Base-by-base conservation (phyloP, 1,140 invertebrate genomes). In the Nephotettix cincticeps region DNA sequence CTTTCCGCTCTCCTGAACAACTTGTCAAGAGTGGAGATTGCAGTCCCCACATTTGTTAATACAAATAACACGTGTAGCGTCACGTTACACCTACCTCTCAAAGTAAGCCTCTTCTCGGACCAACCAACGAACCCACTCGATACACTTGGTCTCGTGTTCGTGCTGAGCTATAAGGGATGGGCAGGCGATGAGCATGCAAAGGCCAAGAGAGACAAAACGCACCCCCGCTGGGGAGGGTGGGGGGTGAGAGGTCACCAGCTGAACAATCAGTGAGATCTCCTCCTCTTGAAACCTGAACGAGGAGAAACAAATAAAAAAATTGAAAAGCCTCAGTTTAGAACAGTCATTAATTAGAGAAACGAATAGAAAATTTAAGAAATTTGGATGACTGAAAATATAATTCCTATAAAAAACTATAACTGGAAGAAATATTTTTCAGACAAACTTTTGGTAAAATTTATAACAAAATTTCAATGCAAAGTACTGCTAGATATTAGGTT, bases 101-200 rank as follows among this genome's bases (percentile, higher is more conserved):
- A 93, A 92, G 78, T 94, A 93, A 11, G 90, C 90, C 81, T 97
- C 94, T 79, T 96, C 94, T 65, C 90, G 88, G 0, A 97, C 92
- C 0, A 98, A 83, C 94, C 95, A 97, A 70, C 93, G 91, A 2
- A 98, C 90, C 95, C 96, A 98, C 78, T 96, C 93, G 67, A 97
- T 91, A n/a, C 92, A 91, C 77, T 89, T 89, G 67, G 91, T 91
- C 83, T 99, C 96, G 74, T 95, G 89, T 79, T 96, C 88, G 73
- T 78, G 71, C n/a, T 79, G 80, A 9, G 86, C 85, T 58, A 98
- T 90, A 2, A 99, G 79, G 6, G 93, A 93, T 4, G 96, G 95
- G 82, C 95, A 98, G 0, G 95, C 94, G 45, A 99, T 92, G 0
- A 99, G 86, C 91, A 97, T 97, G 79, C 95, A 98, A 0, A 99